Evolutionary conservation across 2,113 vertebrate genomes (phyloP).

Genomic region (Callionymus lyra): DNA sequence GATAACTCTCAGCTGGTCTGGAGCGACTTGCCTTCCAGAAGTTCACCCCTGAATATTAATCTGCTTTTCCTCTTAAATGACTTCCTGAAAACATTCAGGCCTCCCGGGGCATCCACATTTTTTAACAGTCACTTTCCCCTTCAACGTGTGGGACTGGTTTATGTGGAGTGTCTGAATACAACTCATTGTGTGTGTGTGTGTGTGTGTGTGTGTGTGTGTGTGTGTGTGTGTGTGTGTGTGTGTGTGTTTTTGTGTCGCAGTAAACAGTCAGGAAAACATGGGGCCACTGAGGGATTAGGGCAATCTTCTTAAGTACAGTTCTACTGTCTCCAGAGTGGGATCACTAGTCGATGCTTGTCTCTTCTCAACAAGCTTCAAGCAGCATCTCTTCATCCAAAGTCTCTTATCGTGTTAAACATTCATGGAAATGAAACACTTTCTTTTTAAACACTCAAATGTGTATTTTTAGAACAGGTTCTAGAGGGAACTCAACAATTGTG

Average conservation of each 20-base stretch:
- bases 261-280: constrained; percentile 44
- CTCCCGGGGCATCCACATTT: constrained; percentile 5
- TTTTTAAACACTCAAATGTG: too few relatives aligned
- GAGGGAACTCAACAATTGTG: too few relatives aligned
- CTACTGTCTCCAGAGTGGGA: constrained; percentile 30
- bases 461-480: too few relatives aligned
- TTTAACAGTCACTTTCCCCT: constrained; percentile 17
- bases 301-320: constrained; percentile 54
- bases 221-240: constrained; percentile 32
- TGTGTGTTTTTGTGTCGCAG: constrained; percentile 27
- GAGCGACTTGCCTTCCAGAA: constrained; percentile 20
- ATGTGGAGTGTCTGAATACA: too few relatives aligned
- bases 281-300: constrained; percentile 49
- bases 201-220: constrained; percentile 20
- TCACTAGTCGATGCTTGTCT: constrained; percentile 20
- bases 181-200: constrained; percentile 8
- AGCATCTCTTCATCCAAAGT: constrained; percentile 12
- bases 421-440: too few relatives aligned
- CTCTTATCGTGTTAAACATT: constrained; percentile 2
- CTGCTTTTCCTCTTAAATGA: constrained; percentile 33
- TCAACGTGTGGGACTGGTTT: neutral
- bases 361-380: constrained; percentile 16
- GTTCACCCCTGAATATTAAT: constrained; percentile 27
- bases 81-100: constrained; percentile 13
- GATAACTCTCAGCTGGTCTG: constrained; percentile 4